These are phyloP conservation scores for Diogma glabrata DNA, from an alignment of 2,888 invertebrate species.

Conservation along the genomic window DNA sequence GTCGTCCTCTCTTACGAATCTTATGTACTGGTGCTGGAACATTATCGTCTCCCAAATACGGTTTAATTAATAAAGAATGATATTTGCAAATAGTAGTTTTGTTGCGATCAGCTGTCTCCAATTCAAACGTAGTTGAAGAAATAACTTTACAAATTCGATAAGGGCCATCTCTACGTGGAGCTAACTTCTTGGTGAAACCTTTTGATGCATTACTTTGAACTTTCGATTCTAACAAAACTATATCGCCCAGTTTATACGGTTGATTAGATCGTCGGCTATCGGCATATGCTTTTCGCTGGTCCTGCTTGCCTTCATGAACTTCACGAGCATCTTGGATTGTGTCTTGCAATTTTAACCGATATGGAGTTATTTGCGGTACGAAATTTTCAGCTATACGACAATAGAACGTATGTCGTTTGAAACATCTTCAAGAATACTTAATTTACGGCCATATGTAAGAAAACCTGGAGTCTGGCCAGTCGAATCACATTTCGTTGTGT, in stretches of 20 bases:
- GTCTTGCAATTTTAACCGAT: neutral
- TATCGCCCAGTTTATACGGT: neutral
- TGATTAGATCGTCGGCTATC: neutral
- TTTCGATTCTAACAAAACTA: neutral
- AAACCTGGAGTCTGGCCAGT: no score
- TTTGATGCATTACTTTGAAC: neutral
- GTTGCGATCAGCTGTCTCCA: no score
- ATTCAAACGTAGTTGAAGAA: no score
- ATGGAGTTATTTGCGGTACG: constrained; percentile 17
- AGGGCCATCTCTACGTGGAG: neutral
- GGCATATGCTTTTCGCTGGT: neutral
- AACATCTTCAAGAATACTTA: constrained; percentile 27
- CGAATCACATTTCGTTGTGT: constrained; percentile 23
- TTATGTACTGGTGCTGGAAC: no score
- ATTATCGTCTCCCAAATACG: no score
- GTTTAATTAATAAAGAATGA: no score
- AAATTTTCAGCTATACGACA: constrained; percentile 23
- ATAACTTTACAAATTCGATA: neutral
- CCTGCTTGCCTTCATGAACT: neutral
- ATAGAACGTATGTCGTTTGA: constrained; percentile 22
- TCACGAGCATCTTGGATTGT: neutral
- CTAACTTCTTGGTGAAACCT: neutral
- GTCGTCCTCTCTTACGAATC: no score
- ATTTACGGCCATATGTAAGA: constrained; percentile 29
- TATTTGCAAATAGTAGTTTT: no score